These are phyloP conservation scores for Maconellicoccus hirsutus DNA, from an alignment of 1,140 invertebrate species.

Conservation along the genomic window DNA sequence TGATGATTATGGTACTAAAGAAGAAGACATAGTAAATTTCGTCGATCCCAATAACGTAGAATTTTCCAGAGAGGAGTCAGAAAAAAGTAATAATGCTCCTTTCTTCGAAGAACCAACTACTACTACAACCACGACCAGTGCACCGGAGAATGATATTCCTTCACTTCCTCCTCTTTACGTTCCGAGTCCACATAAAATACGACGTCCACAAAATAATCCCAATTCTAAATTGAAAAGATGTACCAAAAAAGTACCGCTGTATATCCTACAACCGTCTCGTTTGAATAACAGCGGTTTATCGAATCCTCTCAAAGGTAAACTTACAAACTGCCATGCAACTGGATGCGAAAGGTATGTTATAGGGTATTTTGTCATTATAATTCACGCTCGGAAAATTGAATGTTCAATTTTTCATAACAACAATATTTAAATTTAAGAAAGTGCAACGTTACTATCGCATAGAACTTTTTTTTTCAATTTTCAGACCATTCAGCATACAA, in stretches of 20 bases:
- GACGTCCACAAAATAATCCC: constrained; percentile 34
- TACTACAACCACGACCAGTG: not conserved
- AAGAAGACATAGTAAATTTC: not conserved
- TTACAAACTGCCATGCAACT: constrained; percentile 78
- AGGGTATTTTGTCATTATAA: too few species aligned
- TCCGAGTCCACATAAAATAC: constrained; percentile 34
- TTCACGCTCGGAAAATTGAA: too few species aligned
- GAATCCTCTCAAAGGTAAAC: constrained; percentile 70
- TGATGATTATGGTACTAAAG: constrained; percentile 29
- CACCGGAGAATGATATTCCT: constrained; percentile 24
- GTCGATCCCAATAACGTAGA: not conserved
- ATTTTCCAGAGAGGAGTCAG: not conserved
- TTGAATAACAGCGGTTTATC: constrained; percentile 63
- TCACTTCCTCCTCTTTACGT: constrained; percentile 33
- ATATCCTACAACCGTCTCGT: constrained; percentile 66
- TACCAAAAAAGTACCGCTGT: constrained; percentile 75
- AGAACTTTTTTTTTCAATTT: constrained; percentile 20
- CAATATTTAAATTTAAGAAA: too few species aligned
- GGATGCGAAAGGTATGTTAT: constrained; percentile 75
- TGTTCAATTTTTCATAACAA: too few species aligned
- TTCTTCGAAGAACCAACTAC: not conserved
- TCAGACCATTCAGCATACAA: constrained; percentile 81
- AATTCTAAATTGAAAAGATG: constrained; percentile 43
- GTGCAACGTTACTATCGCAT: too few species aligned
- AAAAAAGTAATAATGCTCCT: not conserved